Evolutionary conservation across 2,797 vertebrate genomes (phyloP).

Genomic region (Notoglanidium macrostoma): DNA sequence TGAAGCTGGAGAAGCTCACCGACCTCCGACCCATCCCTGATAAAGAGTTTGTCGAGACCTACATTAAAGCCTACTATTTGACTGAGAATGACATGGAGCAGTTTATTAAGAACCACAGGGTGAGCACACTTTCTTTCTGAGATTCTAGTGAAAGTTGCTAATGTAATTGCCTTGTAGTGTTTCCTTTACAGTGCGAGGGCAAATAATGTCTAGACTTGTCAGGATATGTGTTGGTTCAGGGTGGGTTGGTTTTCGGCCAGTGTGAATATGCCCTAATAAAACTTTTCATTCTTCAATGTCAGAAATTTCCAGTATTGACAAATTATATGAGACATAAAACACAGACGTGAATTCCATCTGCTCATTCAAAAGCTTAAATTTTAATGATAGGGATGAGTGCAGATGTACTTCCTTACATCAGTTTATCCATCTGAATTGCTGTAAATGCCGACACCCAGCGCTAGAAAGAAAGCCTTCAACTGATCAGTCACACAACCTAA

Average conservation of each 20-base stretch:
- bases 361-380: background rate
- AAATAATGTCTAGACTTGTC: background rate
- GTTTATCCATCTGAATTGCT: background rate
- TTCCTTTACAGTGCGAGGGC: background rate
- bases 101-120: slow-evolving; percentile 98
- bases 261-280: background rate
- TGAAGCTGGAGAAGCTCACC: slow-evolving; percentile 97
- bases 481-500: background rate
- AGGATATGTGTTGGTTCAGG: background rate
- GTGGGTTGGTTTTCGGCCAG: background rate
- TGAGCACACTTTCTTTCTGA: slow-evolving; percentile 62
- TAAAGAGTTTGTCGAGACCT: slow-evolving; percentile 99
- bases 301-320: background rate
- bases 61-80: slow-evolving; percentile 98
- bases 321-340: background rate
- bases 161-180: background rate
- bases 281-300: background rate
- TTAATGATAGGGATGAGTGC: background rate
- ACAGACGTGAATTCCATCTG: background rate
- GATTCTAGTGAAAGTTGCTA: no score
- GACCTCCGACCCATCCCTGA: slow-evolving; percentile 98
- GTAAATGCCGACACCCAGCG: background rate
- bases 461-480: background rate
- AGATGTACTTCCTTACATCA: background rate
- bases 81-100: slow-evolving; percentile 98